Conservation (phyloP, 2,797 vertebrate genomes). For the Aldrovandia affinis region DNA sequence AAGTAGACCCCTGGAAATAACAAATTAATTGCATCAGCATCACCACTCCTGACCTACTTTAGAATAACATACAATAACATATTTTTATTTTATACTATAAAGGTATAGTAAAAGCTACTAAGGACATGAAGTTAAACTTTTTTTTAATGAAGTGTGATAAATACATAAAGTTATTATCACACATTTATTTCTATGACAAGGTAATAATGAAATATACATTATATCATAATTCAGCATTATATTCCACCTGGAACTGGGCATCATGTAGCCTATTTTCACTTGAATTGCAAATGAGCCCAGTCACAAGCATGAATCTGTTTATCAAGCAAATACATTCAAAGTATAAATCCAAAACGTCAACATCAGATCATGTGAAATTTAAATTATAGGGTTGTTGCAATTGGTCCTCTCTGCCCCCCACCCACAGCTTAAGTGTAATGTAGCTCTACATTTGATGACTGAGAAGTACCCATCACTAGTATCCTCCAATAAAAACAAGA, state of each 20-base stretch:
- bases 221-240: neutral
- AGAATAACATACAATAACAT: neutral
- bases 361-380: neutral
- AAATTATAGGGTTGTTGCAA: neutral
- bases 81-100: neutral
- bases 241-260: neutral
- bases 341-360: neutral
- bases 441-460: neutral
- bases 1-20: slow-evolving; percentile 33
- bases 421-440: neutral
- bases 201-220: no score
- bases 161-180: no score
- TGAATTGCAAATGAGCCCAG: neutral
- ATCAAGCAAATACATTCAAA: neutral
- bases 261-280: neutral
- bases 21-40: neutral
- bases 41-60: neutral
- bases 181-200: no score
- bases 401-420: neutral
- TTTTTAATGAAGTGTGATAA: no score
- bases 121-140: no score
- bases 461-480: neutral
- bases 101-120: neutral
- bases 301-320: neutral
- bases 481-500: neutral